phyloP scores from a whole-genome alignment of 1,140 invertebrate species.

The Drosophila leontia region DNA sequence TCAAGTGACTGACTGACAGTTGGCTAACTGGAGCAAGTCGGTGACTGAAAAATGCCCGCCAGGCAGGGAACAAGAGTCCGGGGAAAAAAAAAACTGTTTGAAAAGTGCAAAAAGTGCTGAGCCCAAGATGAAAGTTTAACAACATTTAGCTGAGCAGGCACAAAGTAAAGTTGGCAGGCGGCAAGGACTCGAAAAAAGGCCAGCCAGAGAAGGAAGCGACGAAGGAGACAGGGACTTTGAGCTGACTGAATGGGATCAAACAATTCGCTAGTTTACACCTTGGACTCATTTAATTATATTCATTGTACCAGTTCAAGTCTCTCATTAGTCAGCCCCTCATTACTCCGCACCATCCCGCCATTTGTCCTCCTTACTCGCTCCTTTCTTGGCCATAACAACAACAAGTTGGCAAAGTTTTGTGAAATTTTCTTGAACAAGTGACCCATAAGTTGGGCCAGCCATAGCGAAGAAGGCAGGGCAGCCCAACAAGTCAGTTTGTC shows the following conservation, averaged over 20 bases:
- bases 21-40: slow-evolving; percentile 58
- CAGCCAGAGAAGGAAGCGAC: slow-evolving; percentile 12
- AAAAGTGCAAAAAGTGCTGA: slow-evolving; percentile 64
- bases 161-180: slow-evolving; percentile 48
- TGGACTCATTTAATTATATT: slow-evolving; percentile 82
- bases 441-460: slow-evolving; percentile 67
- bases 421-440: slow-evolving; percentile 66
- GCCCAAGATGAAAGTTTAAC: slow-evolving; percentile 71
- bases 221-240: neutral
- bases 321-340: slow-evolving; percentile 63
- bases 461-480: slow-evolving; percentile 7
- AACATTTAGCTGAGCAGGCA: slow-evolving; percentile 74
- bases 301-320: slow-evolving; percentile 63
- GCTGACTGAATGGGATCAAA: slow-evolving; percentile 77
- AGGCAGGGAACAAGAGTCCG: slow-evolving; percentile 16
- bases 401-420: slow-evolving; percentile 69
- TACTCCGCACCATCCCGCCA: slow-evolving; percentile 13
- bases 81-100: slow-evolving; percentile 27
- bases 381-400: slow-evolving; percentile 31
- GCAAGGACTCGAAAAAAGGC: slow-evolving; percentile 23
- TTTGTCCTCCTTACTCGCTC: neutral
- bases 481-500: slow-evolving; percentile 11
- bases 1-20: slow-evolving; percentile 53
- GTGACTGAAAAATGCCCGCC: slow-evolving; percentile 50
- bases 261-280: slow-evolving; percentile 83